Evolutionary conservation across 2,113 vertebrate genomes (phyloP), one percentile per base, ranked within the genome.

Genomic region (Periophthalmus modestus): DNA sequence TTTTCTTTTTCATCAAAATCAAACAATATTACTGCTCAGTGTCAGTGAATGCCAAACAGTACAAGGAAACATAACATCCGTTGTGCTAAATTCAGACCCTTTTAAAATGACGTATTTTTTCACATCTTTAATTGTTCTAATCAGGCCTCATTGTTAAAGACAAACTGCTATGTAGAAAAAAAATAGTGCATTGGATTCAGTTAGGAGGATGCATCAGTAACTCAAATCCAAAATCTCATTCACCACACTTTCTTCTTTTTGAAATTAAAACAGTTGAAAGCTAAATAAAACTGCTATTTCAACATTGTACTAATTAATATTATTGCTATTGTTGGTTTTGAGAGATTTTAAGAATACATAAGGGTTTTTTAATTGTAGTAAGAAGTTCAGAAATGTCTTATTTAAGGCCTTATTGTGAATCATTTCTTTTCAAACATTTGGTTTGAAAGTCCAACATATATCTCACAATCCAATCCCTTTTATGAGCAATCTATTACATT

Each of bases 111-210:
- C 59, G 74, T 81, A 54, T 24, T 59, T 59, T 13, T 28, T 70
- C 66, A 76, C 70, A 58, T 28, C 67, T 79, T 75, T 46, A 28
- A 66, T 81, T 81, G 84, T 83, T 86, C 80, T 80, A 83, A 88
- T 80, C 73, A 75, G 39, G 85, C 87, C 89, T 84, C 71, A 76
- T 83, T 83, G 89, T 90, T 87, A 86, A 90, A 83, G 86, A 90
- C 89, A 91, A 92, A 92, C 85, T 89, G 15, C 85, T 89, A 6
- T 36, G 89, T 86, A 91, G 90, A 93, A 93, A 91, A 88, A 86
- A 81, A 75, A 86, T 81, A 91, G 79, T 28, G 28, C 28, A 28
- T 28, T 93, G 90, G 93, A 91, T 88, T 63, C 50, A 76, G 79
- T 72, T 73, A 68, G 78, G 72, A 61, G 78, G 70, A 77, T 63